Conservation (phyloP, 2,888 invertebrate species). For the Bombyx huttoni region DNA sequence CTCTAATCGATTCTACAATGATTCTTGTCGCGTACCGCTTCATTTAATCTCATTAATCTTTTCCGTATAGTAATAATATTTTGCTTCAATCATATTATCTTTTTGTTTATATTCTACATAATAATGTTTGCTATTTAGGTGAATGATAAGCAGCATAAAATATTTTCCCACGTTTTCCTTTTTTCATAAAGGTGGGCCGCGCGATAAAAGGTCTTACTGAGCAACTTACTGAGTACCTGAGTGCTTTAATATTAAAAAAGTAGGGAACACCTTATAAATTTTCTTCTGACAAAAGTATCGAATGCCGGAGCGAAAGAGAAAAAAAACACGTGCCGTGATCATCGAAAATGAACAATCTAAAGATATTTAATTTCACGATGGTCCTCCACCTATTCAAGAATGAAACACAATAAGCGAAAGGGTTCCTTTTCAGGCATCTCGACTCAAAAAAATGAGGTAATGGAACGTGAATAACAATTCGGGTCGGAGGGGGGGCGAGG, state of each 20-base stretch:
- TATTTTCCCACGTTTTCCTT: too few relatives aligned
- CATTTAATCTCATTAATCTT: background rate
- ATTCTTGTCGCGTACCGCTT: slow-evolving; percentile 37
- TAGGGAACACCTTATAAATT: too few relatives aligned
- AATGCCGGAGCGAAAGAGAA: too few relatives aligned
- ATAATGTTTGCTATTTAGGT: too few relatives aligned
- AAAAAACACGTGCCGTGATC: slow-evolving; percentile 3
- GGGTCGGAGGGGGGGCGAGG: slow-evolving; percentile 23
- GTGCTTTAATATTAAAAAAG: too few relatives aligned
- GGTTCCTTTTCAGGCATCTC: slow-evolving; percentile 62
- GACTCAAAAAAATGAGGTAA: slow-evolving; percentile 69
- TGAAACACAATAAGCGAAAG: slow-evolving; percentile 65
- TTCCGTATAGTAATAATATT: too few relatives aligned
- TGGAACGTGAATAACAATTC: slow-evolving; percentile 71
- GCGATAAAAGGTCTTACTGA: too few relatives aligned
- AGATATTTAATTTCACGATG: slow-evolving; percentile 56
- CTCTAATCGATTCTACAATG: slow-evolving; percentile 53
- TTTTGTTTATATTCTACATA: slow-evolving; percentile 4
- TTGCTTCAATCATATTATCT: slow-evolving; percentile 21
- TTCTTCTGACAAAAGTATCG: too few relatives aligned
- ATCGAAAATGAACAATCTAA: slow-evolving; percentile 41
- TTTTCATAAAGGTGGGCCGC: too few relatives aligned
- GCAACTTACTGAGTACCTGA: too few relatives aligned
- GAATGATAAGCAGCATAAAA: too few relatives aligned
- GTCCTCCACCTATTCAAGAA: slow-evolving; percentile 49